Evolutionary conservation across 2,888 invertebrate species (phyloP).

Genomic region (Dasypogon diadema): DNA sequence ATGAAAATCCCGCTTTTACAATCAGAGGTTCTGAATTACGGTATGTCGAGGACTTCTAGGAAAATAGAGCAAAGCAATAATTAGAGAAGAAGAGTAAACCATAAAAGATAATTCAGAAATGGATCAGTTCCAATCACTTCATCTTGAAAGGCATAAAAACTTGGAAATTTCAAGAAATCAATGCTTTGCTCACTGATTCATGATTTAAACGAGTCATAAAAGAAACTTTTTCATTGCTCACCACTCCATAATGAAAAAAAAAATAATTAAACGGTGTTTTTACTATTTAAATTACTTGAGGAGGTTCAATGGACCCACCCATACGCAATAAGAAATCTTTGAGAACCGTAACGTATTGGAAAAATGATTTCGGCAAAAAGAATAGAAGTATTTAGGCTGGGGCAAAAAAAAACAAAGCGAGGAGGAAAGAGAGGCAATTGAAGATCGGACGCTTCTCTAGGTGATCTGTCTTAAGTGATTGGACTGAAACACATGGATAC

Average conservation of each 20-base stretch:
- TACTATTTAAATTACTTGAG: slow-evolving; percentile 25
- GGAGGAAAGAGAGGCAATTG: neutral
- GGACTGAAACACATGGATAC: slow-evolving; percentile 1
- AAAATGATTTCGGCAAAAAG: neutral
- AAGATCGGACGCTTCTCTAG: neutral
- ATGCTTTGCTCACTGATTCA: neutral
- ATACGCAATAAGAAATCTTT: neutral
- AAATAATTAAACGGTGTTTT: slow-evolving; percentile 27
- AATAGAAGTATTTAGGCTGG: neutral
- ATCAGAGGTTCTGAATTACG: no score
- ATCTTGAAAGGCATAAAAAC: no score
- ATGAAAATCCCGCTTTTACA: no score
- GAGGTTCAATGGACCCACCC: slow-evolving; percentile 35
- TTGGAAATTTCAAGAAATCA: no score
- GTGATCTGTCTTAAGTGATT: slow-evolving; percentile 8
- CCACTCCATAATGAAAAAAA: neutral
- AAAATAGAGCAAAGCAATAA: no score
- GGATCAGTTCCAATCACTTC: no score
- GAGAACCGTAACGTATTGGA: neutral
- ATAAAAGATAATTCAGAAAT: no score
- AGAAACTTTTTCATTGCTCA: neutral
- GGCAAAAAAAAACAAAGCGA: neutral
- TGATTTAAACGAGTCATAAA: neutral
- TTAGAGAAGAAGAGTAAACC: no score
- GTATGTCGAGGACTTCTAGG: no score